Base-by-base conservation (phyloP, 92 coral and sea anemone genomes). In the Palythoa grandiflora region DNA sequence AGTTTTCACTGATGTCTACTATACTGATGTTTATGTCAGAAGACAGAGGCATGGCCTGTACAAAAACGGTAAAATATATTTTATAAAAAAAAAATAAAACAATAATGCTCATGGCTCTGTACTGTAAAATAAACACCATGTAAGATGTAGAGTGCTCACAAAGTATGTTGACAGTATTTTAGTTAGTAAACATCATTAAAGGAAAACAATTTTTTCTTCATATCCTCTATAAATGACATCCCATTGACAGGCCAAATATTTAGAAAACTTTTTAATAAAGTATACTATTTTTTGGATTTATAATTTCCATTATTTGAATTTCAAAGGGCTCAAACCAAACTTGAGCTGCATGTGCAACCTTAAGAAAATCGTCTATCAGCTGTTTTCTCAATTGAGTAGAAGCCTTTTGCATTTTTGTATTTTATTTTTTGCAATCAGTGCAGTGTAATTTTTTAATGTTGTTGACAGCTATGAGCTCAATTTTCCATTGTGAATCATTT, bases 301-400 rank as follows among this genome's bases (percentile, higher is more conserved):
- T 57, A 57, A 12, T 57, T n/a, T n/a, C 65, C 65, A 57, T 57
- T n/a, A n/a, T n/a, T n/a, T n/a, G n/a, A n/a, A 57, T 57, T 57
- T 57, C 65, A 57, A 57, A 57, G 65, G 65, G 17, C 65, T 57
- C 65, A 57, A 57, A 57, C 65, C 65, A 57, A 57, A 57, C n/a
- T 2, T 3, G 65, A 57, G 65, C 65, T 57, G 65, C 65, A 57
- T 57, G 65, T 57, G 65, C 65, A 57, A 57, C 65, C 65, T 57
- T 57, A 12, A 57, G 65, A 57, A 57, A 57, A 57, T 2, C 65
- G 65, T 57, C 65, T 57, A 57, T 57, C 65, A 57, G 65, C 65
- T 57, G 7, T 57, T 57, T 57, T 57, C 65, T 57, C 65, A 57
- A 57, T 11, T 57, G 65, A 57, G 65, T 57, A 57, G 15, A 57